Conservation (phyloP, 2,797 vertebrate species). For the Buceros bicornis region DNA sequence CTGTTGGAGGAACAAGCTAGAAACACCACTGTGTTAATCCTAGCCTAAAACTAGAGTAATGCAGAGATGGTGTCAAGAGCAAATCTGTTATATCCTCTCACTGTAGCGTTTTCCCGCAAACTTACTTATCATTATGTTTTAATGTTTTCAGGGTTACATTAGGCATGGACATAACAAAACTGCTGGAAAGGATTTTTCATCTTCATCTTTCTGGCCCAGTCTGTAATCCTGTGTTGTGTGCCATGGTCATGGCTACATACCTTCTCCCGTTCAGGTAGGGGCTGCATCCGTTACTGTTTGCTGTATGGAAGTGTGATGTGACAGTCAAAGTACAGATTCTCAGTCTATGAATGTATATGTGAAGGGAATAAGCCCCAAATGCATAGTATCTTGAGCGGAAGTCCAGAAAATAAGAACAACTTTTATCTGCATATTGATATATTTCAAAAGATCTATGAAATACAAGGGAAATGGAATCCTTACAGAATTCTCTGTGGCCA, state of each 20-base stretch:
- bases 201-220: neutral
- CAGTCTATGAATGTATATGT: neutral
- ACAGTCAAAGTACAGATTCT: neutral
- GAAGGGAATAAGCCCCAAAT: neutral
- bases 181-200: neutral
- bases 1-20: neutral
- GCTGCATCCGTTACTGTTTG: neutral
- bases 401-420: neutral
- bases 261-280: neutral
- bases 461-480: neutral
- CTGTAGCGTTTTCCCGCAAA: neutral
- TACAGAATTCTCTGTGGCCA: neutral
- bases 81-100: neutral
- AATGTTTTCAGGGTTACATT: neutral
- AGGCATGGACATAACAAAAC: neutral
- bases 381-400: neutral
- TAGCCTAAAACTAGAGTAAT: neutral
- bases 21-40: neutral
- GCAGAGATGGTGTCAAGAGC: neutral
- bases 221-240: neutral
- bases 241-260: neutral
- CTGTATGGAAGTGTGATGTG: neutral
- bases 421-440: neutral
- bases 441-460: neutral
- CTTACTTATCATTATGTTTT: neutral